phyloP scores from a whole-genome alignment of 2,888 invertebrate genomes.

The Tachina grossa region DNA sequence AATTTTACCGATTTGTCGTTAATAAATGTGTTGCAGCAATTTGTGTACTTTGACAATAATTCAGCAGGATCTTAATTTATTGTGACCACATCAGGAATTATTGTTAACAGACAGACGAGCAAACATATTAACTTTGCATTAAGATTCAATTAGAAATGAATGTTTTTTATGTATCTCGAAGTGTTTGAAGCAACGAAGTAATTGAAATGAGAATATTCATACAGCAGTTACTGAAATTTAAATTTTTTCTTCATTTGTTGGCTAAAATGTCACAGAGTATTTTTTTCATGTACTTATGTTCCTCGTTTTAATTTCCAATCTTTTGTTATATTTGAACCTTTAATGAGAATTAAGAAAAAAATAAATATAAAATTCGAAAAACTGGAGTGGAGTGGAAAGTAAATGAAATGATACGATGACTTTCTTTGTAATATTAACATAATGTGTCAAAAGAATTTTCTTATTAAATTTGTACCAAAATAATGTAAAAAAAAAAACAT shows the following conservation, averaged over 20 bases:
- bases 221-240: neutral
- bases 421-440: slow-evolving; percentile 65
- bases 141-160: slow-evolving; percentile 31
- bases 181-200: too few relatives aligned
- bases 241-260: neutral
- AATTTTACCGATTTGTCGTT: slow-evolving; percentile 14
- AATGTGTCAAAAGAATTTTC: slow-evolving; percentile 69
- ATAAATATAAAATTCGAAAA: slow-evolving; percentile 2
- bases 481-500: slow-evolving; percentile 9
- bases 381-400: slow-evolving; percentile 16
- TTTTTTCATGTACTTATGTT: neutral
- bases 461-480: slow-evolving; percentile 66
- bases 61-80: slow-evolving; percentile 59
- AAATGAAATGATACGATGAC: slow-evolving; percentile 22
- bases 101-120: slow-evolving; percentile 39
- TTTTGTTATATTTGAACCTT: slow-evolving; percentile 34
- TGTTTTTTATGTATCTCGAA: neutral
- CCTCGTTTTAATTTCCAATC: slow-evolving; percentile 34
- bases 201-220: neutral
- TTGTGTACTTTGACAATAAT: slow-evolving; percentile 6
- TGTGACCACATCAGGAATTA: slow-evolving; percentile 59
- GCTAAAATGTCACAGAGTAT: slow-evolving; percentile 13
- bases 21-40: slow-evolving; percentile 27
- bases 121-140: slow-evolving; percentile 25
- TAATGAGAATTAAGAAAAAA: slow-evolving; percentile 23